These are phyloP conservation scores for Xenus cinereus DNA, from an alignment of 2,113 vertebrate genomes.

Conservation along the genomic window DNA sequence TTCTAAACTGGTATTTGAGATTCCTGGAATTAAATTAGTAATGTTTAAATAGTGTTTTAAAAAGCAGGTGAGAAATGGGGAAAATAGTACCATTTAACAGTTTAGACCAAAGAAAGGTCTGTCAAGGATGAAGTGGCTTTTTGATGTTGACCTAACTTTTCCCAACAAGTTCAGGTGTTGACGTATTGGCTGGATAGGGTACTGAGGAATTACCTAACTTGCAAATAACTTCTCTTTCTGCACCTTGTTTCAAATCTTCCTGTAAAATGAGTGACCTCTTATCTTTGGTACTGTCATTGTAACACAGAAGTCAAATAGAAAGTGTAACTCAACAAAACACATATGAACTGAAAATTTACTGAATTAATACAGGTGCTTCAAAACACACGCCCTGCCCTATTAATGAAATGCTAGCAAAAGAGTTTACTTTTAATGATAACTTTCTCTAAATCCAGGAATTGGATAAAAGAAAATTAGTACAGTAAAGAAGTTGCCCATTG, in stretches of 20 bases:
- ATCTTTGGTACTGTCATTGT: background rate
- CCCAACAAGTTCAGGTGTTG: background rate
- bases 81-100: background rate
- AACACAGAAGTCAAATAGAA: background rate
- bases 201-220: background rate
- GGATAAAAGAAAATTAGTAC: background rate
- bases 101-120: background rate
- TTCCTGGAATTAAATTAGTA: background rate
- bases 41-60: background rate
- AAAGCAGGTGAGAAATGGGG: background rate
- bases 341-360: background rate
- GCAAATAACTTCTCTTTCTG: background rate
- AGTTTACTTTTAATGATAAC: background rate
- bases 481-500: background rate
- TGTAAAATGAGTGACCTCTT: fast-evolving
- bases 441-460: background rate
- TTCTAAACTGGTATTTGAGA: background rate
- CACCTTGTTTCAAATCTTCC: background rate
- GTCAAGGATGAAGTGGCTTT: background rate
- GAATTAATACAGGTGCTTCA: background rate
- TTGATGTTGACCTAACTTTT: background rate
- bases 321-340: background rate
- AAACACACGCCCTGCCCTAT: fast-evolving
- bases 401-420: background rate
- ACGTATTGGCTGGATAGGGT: background rate